Base-by-base conservation (phyloP, 1,140 invertebrate species). In the Paramacrobiotus metropolitanus region DNA sequence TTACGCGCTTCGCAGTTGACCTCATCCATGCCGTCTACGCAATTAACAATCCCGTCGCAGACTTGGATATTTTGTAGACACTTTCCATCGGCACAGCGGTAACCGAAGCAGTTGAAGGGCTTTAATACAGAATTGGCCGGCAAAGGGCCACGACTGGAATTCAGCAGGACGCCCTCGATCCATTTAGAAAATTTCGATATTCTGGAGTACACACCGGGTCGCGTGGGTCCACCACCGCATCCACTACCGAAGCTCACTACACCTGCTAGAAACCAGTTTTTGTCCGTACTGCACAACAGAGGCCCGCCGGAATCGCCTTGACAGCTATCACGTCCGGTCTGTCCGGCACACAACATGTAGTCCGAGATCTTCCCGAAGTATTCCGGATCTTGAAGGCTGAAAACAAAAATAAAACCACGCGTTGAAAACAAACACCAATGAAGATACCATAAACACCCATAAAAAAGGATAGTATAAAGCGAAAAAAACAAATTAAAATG, bases 241-340 rank as follows among this genome's bases (percentile, higher is more conserved):
- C 62, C 62, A 40, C 29, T 31, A 1, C 62, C 62, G 60, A 60
- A 63, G 30, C 62, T 63, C 61, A 63, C 60, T 28, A 63, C 60
- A 21, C 62, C 62, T 2, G 21, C 30, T 30, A 63, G 60, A 31
- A 9, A 34, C 28, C 31, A 55, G 15, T 55, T 55, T 24, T 55
- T 24, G 4, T 15, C 48, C 15, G 15, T 55, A 24, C 24, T 55
- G 24, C 48, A 55, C 48, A 55, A 28, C 48, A 55, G 24, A 0
- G 48, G 48, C 15, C 48, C 48, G 24, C 48, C 48, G 24, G 48
- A 55, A 24, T 55, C 48, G 15, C 48, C 48, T 24, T 55, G 48
- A 24, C 48, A 55, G 48, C 48, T 55, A 28, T 55, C 48, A 15
- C 48, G 48, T 0, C 48, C 48, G 28, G 48, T 55, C 24, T 55